These are phyloP conservation scores for Craniophora ligustri DNA, from an alignment of 2,888 invertebrate species.

Conservation along the genomic window DNA sequence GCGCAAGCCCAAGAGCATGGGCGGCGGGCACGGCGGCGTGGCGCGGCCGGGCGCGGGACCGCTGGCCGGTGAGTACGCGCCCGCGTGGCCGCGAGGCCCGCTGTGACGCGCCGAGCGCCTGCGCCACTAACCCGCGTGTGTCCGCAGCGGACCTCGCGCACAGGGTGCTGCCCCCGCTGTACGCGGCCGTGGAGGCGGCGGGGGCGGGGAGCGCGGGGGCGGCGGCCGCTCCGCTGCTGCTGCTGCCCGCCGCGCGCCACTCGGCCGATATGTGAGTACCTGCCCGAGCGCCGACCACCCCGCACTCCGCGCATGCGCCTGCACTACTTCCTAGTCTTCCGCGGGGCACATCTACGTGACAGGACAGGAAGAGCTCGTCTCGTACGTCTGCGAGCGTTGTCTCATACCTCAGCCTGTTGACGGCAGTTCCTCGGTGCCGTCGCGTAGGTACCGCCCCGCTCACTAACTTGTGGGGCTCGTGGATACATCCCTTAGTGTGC, in stretches of 20 bases:
- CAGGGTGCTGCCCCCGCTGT: conserved; percentile 85
- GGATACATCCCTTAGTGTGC: conserved; percentile 13
- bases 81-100: conserved; percentile 42
- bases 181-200: conserved; percentile 79
- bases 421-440: not conserved
- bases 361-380: not conserved
- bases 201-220: conserved; percentile 53
- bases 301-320: not conserved
- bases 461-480: not conserved
- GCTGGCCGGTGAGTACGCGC: conserved; percentile 74
- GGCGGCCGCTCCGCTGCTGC: conserved; percentile 64
- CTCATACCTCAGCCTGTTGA: not conserved
- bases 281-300: conserved; percentile 1
- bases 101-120: conserved; percentile 22
- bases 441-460: not conserved
- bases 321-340: not conserved
- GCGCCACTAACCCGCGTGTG: conserved; percentile 61
- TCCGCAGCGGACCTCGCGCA: conserved; percentile 82
- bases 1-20: conserved; percentile 94
- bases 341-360: not conserved
- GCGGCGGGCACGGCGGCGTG: conserved; percentile 72
- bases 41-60: conserved; percentile 66
- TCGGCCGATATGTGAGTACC: conserved; percentile 76
- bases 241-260: conserved; percentile 68
- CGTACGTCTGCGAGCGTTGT: too few species aligned